These are phyloP conservation scores for Oppia nitens DNA, from an alignment of 1,140 invertebrate genomes.

Conservation along the genomic window DNA sequence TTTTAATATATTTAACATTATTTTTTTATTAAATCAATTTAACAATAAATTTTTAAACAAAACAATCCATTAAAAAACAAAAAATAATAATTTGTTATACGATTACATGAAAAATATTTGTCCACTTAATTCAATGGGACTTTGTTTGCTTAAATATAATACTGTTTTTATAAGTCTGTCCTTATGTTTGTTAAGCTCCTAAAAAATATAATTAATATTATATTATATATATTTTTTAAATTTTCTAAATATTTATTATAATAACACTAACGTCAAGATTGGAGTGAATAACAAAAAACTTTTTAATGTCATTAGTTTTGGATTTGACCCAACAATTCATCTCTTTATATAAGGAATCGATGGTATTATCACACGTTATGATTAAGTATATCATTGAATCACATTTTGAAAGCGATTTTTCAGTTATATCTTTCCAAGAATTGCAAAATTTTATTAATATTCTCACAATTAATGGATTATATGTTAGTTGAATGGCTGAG, in stretches of 20 bases:
- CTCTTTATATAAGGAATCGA: not conserved
- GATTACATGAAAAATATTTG: not conserved
- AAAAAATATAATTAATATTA: not conserved
- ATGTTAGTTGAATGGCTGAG: not conserved
- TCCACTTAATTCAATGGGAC: not conserved
- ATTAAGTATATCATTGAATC: not conserved
- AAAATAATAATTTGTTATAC: too few species aligned
- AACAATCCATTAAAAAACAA: too few species aligned
- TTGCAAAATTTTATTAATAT: constrained; percentile 8
- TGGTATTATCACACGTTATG: not conserved
- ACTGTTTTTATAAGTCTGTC: not conserved
- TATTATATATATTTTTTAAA: not conserved
- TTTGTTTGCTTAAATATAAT: not conserved
- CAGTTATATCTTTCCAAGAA: constrained; percentile 1
- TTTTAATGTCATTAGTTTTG: not conserved
- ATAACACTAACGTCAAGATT: not conserved
- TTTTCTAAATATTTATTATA: not conserved
- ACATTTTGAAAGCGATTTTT: not conserved
- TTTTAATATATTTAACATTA: too few species aligned
- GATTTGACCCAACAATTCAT: not conserved
- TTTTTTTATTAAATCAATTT: too few species aligned
- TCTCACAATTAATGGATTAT: constrained; percentile 2
- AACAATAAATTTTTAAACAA: too few species aligned
- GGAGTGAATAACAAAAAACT: not conserved
- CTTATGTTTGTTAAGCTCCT: not conserved